Conservation (phyloP, 2,888 invertebrate species). For the Argyresthia goedartella region DNA sequence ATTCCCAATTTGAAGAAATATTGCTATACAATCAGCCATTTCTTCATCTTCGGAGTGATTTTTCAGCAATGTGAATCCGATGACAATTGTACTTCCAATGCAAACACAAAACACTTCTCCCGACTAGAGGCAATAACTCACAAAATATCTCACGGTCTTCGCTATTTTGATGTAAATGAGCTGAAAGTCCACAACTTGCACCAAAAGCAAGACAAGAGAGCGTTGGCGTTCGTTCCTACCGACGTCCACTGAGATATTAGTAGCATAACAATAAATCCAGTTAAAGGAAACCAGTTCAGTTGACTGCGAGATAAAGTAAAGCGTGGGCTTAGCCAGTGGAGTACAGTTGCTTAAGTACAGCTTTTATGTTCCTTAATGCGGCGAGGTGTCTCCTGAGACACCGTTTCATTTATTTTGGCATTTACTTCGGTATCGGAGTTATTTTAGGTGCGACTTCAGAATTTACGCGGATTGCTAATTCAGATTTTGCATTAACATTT, state of each 20-base stretch:
- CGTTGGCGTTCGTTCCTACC: constrained; percentile 46
- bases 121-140: background rate
- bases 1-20: too few relatives aligned
- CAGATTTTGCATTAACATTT: too few relatives aligned
- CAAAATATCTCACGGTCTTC: constrained; percentile 1
- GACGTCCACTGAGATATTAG: constrained; percentile 35
- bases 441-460: background rate
- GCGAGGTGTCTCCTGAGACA: constrained; percentile 21
- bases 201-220: background rate
- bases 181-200: constrained; percentile 29
- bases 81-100: too few relatives aligned
- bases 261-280: constrained; percentile 61
- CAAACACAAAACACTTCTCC: too few relatives aligned
- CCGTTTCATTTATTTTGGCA: constrained; percentile 5
- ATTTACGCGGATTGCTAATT: too few relatives aligned
- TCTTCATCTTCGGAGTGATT: too few relatives aligned
- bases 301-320: constrained; percentile 53
- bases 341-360: constrained; percentile 53
- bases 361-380: constrained; percentile 52
- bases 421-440: constrained; percentile 4
- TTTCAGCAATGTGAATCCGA: too few relatives aligned
- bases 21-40: too few relatives aligned
- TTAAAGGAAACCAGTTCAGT: constrained; percentile 55
- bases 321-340: constrained; percentile 48
- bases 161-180: constrained; percentile 50